Conservation (phyloP, 2,797 vertebrate species). For the Argentina silus region DNA sequence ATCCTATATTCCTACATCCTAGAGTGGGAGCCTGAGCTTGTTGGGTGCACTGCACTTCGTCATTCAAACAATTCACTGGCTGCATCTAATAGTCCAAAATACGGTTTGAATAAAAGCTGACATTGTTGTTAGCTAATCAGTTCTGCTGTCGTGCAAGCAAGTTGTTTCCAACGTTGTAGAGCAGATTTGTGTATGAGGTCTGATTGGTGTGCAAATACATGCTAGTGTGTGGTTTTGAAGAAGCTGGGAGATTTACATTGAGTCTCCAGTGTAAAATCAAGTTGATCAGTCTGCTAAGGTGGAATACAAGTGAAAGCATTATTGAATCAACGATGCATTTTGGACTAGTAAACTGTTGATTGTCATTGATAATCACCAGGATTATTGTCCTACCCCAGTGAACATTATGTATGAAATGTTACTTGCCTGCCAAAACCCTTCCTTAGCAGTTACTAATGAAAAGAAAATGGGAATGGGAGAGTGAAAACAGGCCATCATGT, state of each 20-base stretch:
- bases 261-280: constrained; percentile 68
- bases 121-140: too few relatives aligned
- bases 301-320: constrained; percentile 49
- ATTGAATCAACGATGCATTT: constrained; percentile 63
- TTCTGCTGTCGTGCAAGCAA: constrained; percentile 41
- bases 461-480: constrained; percentile 70
- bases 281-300: constrained; percentile 52
- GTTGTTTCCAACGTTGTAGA: constrained; percentile 51
- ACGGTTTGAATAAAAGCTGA: too few relatives aligned
- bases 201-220: constrained; percentile 34
- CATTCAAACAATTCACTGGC: too few relatives aligned
- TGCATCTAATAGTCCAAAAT: too few relatives aligned
- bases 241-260: constrained; percentile 56
- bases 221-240: constrained; percentile 51
- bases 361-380: constrained; percentile 65
- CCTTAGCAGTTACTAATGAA: constrained; percentile 71
- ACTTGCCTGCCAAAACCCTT: constrained; percentile 53
- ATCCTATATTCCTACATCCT: too few relatives aligned
- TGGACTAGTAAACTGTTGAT: constrained; percentile 61
- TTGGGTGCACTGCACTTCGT: too few relatives aligned
- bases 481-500: constrained; percentile 74
- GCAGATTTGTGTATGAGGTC: constrained; percentile 35
- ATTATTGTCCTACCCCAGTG: constrained; percentile 59
- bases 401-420: constrained; percentile 52
- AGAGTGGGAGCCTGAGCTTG: too few relatives aligned